Percentiles rank a stretch among this genome's conserved stretches.
Evolutionary conservation across 2,113 vertebrate species (phyloP).

Genomic region (Ursus arctos): DNA sequence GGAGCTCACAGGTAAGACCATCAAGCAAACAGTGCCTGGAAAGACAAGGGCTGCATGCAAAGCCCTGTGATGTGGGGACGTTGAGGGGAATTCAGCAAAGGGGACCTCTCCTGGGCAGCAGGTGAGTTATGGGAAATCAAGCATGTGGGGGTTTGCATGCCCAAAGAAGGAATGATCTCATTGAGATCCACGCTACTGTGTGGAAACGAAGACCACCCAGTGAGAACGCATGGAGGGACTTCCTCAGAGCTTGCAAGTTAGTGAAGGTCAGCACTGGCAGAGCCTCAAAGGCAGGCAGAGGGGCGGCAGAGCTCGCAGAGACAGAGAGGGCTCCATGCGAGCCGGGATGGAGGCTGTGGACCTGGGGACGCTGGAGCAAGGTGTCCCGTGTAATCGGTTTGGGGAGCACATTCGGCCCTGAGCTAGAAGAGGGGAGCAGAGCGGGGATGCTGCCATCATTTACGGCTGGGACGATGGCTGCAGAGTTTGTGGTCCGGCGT

Average conservation of each 20-base stretch:
- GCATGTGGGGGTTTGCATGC: neutral
- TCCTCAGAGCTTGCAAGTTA: neutral
- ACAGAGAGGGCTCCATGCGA: too few relatives aligned
- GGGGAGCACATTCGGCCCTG: neutral
- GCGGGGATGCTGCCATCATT: neutral
- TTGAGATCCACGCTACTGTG: neutral
- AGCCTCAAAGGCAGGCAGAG: neutral
- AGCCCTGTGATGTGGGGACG: accelerated
- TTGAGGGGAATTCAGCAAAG: neutral
- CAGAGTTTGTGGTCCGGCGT: accelerated
- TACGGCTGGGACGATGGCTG: too few relatives aligned
- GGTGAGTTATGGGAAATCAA: neutral
- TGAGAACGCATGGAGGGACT: neutral
- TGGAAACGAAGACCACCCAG: neutral
- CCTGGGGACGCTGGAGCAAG: accelerated
- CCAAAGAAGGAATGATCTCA: neutral
- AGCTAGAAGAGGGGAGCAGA: neutral
- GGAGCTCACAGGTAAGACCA: neutral
- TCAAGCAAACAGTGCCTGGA: neutral
- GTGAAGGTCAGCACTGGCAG: neutral
- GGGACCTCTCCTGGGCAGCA: neutral
- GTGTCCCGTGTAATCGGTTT: neutral
- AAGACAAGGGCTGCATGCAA: neutral
- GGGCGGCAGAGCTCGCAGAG: neutral
- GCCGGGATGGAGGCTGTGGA: accelerated